These are phyloP conservation scores for Apodemus sylvaticus DNA, from an alignment of 2,113 vertebrate genomes.

Conservation along the genomic window DNA sequence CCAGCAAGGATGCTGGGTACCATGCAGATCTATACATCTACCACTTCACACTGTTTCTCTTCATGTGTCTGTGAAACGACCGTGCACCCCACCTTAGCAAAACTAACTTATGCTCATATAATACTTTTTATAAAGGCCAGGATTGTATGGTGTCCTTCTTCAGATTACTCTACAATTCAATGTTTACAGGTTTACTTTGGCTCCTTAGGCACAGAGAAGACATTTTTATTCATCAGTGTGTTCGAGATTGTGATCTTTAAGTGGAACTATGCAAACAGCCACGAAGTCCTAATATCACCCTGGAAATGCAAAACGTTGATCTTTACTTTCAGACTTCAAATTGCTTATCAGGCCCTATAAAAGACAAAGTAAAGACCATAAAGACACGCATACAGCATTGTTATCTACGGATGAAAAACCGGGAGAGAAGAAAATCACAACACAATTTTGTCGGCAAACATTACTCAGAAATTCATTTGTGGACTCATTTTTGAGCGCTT, in stretches of 20 bases:
- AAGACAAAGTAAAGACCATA: constrained; percentile 80
- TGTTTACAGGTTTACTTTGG: constrained; percentile 66
- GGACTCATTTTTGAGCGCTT: constrained; percentile 79
- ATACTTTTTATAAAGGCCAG: constrained; percentile 57
- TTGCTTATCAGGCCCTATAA: constrained; percentile 75
- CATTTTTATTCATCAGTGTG: constrained; percentile 74
- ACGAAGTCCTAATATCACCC: constrained; percentile 76
- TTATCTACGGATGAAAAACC: constrained; percentile 70
- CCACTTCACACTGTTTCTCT: neutral
- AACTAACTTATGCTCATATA: neutral
- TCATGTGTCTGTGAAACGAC: neutral
- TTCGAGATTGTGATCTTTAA: constrained; percentile 75
- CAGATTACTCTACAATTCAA: constrained; percentile 17
- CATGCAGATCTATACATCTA: neutral
- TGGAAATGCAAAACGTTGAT: constrained; percentile 77
- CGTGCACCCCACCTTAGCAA: neutral
- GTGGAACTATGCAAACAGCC: constrained; percentile 78
- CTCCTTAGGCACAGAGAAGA: constrained; percentile 59
- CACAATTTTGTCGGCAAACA: constrained; percentile 84
- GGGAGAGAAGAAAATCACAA: constrained; percentile 75
- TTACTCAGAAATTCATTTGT: constrained; percentile 76
- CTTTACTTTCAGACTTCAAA: constrained; percentile 78
- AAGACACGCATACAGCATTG: constrained; percentile 68
- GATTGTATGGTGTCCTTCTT: constrained; percentile 11
- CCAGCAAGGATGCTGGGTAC: neutral